Percentiles rank a stretch among this genome's conserved stretches.
Evolutionary conservation across 53 echinoderm and acorn worm genomes (phyloP).

Genomic region (Echinarachnius parma): DNA sequence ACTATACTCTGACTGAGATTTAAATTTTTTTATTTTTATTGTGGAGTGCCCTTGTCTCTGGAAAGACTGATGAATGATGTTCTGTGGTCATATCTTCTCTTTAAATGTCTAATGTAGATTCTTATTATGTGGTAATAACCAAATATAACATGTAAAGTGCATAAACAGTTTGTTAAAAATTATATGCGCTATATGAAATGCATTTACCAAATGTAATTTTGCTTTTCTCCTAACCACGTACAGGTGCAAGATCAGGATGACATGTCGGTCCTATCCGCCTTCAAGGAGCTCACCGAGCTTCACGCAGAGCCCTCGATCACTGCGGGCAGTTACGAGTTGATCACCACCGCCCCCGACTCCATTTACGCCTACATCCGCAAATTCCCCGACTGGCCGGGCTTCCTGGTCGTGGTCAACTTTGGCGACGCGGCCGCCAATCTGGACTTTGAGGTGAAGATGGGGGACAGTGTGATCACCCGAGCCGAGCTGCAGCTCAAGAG

Average conservation of each 20-base stretch:
- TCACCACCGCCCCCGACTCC: slow-evolving; percentile 16
- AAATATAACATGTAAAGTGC: too few species aligned
- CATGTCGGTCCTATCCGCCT: slow-evolving; percentile 21
- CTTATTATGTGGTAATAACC: too few species aligned
- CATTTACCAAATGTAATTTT: too few species aligned
- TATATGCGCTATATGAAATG: too few species aligned
- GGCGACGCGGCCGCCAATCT: not conserved
- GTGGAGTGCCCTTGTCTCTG: too few species aligned
- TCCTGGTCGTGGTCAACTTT: slow-evolving; percentile 71
- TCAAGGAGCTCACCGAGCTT: slow-evolving; percentile 46
- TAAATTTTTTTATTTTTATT: too few species aligned
- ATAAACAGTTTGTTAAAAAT: too few species aligned
- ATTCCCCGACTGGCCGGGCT: slow-evolving; percentile 67
- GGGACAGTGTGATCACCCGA: not conserved
- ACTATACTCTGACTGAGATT: too few species aligned
- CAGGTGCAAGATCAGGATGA: slow-evolving; percentile 8
- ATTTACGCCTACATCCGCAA: slow-evolving; percentile 58
- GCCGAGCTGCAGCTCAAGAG: slow-evolving; percentile 16
- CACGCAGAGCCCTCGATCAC: slow-evolving; percentile 66
- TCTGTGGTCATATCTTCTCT: too few species aligned
- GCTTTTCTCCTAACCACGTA: too few species aligned
- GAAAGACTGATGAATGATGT: too few species aligned
- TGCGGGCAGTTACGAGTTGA: slow-evolving; percentile 49
- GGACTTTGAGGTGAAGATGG: slow-evolving; percentile 26
- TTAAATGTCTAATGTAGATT: too few species aligned